These are phyloP conservation scores for Dendronephthya gigantea DNA, from an alignment of 64 coral and sea anemone species.

Conservation along the genomic window DNA sequence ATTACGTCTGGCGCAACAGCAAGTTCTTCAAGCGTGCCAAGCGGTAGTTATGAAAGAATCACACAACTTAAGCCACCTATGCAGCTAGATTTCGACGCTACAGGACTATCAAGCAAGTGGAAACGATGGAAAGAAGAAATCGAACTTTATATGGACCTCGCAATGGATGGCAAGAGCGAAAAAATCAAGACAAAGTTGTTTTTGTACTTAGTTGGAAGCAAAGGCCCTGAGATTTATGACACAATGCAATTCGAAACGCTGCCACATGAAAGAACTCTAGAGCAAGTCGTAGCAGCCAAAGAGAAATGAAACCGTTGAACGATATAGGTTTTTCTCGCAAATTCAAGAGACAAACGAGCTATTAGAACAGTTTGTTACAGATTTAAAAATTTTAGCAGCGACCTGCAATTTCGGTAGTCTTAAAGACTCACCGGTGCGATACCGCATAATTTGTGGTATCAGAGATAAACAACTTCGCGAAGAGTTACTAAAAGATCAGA, in stretches of 20 bases:
- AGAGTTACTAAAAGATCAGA: neutral
- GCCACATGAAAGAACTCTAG: neutral
- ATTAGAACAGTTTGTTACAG: neutral
- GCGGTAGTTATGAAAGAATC: neutral
- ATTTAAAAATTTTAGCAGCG: conserved; percentile 12
- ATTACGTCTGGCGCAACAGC: neutral
- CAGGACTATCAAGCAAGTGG: neutral
- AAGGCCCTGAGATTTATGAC: conserved; percentile 21
- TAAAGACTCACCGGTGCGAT: neutral
- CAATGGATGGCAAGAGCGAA: conserved; percentile 19
- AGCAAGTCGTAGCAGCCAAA: conserved; percentile 9
- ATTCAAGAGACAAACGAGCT: neutral
- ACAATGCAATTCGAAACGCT: conserved; percentile 19
- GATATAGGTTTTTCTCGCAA: neutral
- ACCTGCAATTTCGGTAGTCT: conserved; percentile 25
- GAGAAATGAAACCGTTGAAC: neutral
- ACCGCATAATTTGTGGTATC: neutral
- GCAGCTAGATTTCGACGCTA: neutral
- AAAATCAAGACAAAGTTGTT: conserved; percentile 21
- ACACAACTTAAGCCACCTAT: neutral
- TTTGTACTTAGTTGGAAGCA: conserved; percentile 12
- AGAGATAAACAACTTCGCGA: neutral
- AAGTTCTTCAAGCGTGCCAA: too few species aligned
- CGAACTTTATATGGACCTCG: conserved; percentile 20
- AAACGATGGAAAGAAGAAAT: conserved; percentile 24